These are phyloP conservation scores for Pogonophryne albipinna DNA, from an alignment of 2,797 vertebrate species.

Conservation along the genomic window DNA sequence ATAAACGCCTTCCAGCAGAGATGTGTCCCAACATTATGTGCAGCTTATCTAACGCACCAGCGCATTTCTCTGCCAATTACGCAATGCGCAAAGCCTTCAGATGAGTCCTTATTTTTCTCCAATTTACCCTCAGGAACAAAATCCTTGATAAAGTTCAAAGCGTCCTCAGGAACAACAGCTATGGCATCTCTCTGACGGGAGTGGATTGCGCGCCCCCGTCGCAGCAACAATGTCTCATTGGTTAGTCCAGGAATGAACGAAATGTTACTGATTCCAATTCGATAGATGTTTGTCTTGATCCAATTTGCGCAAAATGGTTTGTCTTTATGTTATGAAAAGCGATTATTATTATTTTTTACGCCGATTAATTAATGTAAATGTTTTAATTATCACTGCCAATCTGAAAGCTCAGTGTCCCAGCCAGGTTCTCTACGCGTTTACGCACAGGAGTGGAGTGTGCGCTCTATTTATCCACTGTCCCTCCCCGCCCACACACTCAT, in stretches of 20 bases:
- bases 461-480: conserved; percentile 59
- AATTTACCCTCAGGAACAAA: not conserved
- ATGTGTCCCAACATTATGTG: conserved; percentile 47
- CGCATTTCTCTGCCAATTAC: conserved; percentile 47
- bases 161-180: conserved; percentile 9
- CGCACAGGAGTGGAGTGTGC: conserved; percentile 45
- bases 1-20: conserved; percentile 17
- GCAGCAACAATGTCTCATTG: not conserved
- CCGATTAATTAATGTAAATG: not conserved
- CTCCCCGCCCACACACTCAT: conserved; percentile 28
- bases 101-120: conserved; percentile 13
- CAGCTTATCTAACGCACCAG: conserved; percentile 1
- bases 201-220: not conserved
- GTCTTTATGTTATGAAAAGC: not conserved
- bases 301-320: not conserved
- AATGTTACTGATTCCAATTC: not conserved
- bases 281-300: not conserved
- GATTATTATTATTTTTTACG: not conserved
- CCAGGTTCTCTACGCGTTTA: conserved; percentile 41
- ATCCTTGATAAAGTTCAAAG: conserved; percentile 29
- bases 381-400: conserved; percentile 3
- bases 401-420: not conserved
- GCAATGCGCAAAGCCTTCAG: conserved; percentile 50
- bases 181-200: not conserved
- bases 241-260: conserved; percentile 5